Conservation (phyloP, 2,888 invertebrate genomes). For the Lepas anatifera region DNA sequence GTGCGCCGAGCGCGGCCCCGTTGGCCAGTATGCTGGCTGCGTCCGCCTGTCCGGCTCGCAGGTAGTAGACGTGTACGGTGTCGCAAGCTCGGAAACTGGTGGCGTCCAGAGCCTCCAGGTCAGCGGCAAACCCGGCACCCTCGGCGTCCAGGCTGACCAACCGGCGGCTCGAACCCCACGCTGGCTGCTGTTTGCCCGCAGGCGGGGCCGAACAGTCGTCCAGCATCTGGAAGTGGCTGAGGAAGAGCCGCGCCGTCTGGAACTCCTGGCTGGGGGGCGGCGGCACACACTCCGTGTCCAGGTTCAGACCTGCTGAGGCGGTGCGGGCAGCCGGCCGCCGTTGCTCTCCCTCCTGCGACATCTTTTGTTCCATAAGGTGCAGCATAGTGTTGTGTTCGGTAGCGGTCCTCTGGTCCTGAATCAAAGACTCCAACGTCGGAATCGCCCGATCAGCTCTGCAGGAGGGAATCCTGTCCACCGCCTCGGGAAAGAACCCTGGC, state of each 20-base stretch:
- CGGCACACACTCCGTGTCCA: conserved; percentile 52
- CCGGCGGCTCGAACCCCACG: conserved; percentile 36
- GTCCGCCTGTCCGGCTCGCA: conserved; percentile 66
- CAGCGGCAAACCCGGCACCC: conserved; percentile 56
- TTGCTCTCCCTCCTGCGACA: conserved; percentile 22
- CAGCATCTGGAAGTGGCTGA: conserved; percentile 61
- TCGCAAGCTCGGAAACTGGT: conserved; percentile 77
- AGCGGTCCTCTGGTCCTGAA: conserved; percentile 42
- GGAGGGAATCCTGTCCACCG: conserved; percentile 60
- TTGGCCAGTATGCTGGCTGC: conserved; percentile 69
- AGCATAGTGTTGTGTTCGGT: conserved; percentile 50
- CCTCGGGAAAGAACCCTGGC: conserved; percentile 66
- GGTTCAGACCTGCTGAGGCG: conserved; percentile 21
- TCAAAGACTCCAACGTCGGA: conserved; percentile 68
- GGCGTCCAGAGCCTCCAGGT: conserved; percentile 69
- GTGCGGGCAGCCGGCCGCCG: background rate
- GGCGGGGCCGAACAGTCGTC: background rate
- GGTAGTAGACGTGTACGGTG: conserved; percentile 90
- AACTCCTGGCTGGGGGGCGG: conserved; percentile 80
- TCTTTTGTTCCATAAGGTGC: conserved; percentile 26
- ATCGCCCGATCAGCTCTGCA: conserved; percentile 83
- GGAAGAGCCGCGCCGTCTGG: conserved; percentile 84
- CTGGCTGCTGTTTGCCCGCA: conserved; percentile 15
- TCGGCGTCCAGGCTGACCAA: conserved; percentile 59
- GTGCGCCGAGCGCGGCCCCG: conserved; percentile 40